Evolutionary conservation across 2,888 invertebrate species (phyloP), one percentile per base, ranked within the genome.

Genomic region (Rutpela maculata): DNA sequence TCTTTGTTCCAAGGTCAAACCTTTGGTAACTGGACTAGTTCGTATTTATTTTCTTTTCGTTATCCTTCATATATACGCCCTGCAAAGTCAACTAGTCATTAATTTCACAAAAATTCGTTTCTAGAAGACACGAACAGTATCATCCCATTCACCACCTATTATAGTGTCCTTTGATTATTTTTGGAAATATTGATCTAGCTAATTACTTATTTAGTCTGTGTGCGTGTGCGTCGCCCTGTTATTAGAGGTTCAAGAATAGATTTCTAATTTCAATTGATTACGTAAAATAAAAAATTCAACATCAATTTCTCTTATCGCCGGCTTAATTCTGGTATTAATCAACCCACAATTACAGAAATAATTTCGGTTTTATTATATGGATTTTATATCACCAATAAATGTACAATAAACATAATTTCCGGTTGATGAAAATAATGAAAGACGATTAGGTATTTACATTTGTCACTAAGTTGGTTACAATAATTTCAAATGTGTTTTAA

Each of bases 181-280:
- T 50, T 7, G 50, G 50, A 50, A 50, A 3, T 50, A 50, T 50
- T n/a, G 50, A 50, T n/a, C 50, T 50, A n/a, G 15, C 1, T n/a
- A 50, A 50, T 50, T 50, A 50, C 31, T 63, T 35, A 63, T 63
- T 63, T 63, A 63, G 35, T 9, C 17, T 2, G 1, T 12, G 19
- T 31, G 43, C 19, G 65, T 43, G 65, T 65, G 22, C 10, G 43
- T 1, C 17, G 38, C 9, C n/a, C n/a, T 50, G 15, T 43, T 43
- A 50, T 50, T 50, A 50, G 0, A 10, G 15, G 18, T 43, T 43
- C 65, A 43, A 43, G 38, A 65, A 65, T 65, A 65, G 43, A 43
- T 18, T 65, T 19, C 38, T 65, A 65, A 18, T 43, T 43, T 43
- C 65, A 43, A 43, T 43, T 65, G 65, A 65, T 65, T 65, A 22